Evolutionary conservation across 2,113 vertebrate genomes (phyloP).

Genomic region (Glareola pratincola): DNA sequence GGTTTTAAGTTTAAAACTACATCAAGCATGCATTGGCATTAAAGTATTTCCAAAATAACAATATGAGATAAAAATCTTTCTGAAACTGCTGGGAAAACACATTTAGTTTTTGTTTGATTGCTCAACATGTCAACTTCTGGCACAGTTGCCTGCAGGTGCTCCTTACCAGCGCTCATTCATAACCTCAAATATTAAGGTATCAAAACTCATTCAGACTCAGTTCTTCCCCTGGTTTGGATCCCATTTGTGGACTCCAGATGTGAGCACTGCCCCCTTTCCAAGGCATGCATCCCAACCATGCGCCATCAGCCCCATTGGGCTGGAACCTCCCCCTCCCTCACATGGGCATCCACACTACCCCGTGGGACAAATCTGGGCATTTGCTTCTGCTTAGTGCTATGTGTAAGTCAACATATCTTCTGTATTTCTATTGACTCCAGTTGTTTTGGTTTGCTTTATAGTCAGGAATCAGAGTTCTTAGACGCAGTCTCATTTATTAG

Average conservation of each 20-base stretch:
- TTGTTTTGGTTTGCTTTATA: background rate
- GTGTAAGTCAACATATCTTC: background rate
- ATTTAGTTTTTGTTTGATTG: background rate
- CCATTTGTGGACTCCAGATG: background rate
- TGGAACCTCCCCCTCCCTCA: background rate
- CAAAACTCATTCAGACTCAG: background rate
- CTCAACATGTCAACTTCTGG: background rate
- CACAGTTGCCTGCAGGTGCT: background rate
- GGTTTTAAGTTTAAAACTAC: background rate
- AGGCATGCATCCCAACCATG: rapidly evolving
- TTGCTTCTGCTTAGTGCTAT: background rate
- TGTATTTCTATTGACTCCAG: background rate
- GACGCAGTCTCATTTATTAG: background rate
- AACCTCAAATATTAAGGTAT: background rate
- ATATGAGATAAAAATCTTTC: background rate
- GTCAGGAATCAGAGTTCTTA: background rate
- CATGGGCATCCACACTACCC: background rate
- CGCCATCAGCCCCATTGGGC: rapidly evolving
- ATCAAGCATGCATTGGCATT: background rate
- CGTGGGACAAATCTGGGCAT: background rate
- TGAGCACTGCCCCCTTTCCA: background rate
- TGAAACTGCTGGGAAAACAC: background rate
- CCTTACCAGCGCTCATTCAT: background rate
- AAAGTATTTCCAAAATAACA: background rate
- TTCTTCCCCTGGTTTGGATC: background rate